phyloP scores from a whole-genome alignment of 2,113 vertebrate species.

The Poeciliopsis turrubarensis region DNA sequence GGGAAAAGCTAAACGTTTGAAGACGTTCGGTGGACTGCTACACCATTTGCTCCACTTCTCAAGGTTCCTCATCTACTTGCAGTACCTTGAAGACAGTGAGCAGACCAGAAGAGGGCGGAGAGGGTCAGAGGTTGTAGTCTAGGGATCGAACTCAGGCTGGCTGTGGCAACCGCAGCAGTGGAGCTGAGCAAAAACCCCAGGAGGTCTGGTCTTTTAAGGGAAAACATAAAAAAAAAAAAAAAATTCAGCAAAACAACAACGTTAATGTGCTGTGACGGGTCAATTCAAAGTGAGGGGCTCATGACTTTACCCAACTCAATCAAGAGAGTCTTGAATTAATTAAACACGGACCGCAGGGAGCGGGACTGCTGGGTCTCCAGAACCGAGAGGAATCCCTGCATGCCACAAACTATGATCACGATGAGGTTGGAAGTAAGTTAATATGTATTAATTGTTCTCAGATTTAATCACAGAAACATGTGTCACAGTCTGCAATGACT shows the following conservation, averaged over 20 bases:
- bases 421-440: no score
- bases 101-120: no score
- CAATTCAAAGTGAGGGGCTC: constrained; percentile 69
- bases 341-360: constrained; percentile 70
- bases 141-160: not conserved
- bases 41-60: constrained; percentile 30
- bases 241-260: constrained; percentile 55
- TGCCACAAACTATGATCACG: not conserved
- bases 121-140: not conserved
- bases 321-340: constrained; percentile 72
- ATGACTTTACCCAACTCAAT: constrained; percentile 72
- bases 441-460: no score
- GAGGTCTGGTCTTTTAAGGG: constrained; percentile 41
- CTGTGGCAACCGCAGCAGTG: not conserved
- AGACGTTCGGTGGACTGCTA: not conserved
- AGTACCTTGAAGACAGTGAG: not conserved
- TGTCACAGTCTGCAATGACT: no score
- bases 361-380: constrained; percentile 41
- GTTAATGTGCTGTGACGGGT: constrained; percentile 63
- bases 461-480: no score
- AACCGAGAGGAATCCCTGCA: constrained; percentile 44
- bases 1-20: not conserved
- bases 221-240: constrained; percentile 55
- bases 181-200: not conserved
- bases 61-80: not conserved